phyloP scores from a whole-genome alignment of 2,113 vertebrate species.

The Lagenorhynchus albirostris region DNA sequence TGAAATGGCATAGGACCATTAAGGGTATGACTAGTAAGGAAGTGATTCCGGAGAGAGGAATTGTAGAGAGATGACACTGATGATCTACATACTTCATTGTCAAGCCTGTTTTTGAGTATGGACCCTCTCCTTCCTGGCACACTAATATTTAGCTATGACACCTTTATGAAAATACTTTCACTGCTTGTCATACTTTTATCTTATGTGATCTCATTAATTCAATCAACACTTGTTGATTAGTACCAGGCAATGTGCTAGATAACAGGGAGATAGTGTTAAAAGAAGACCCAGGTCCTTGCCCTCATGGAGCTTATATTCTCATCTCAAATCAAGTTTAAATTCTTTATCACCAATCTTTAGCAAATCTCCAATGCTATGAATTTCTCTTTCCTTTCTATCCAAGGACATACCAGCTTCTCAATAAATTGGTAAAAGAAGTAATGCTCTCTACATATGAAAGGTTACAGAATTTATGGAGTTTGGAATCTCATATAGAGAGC shows the following conservation, averaged over 20 bases:
- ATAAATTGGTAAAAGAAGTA: conserved; percentile 35
- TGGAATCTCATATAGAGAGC: conserved; percentile 63
- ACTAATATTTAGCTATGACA: background rate
- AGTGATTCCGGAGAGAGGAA: background rate
- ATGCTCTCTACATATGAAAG: conserved; percentile 58
- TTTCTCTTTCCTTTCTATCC: conserved; percentile 47
- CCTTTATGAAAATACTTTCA: background rate
- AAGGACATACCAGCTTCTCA: background rate
- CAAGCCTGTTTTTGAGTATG: background rate
- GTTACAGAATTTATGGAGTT: conserved; percentile 49
- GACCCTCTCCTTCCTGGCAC: background rate
- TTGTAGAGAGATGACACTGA: background rate
- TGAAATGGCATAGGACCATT: background rate
- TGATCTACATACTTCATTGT: background rate
- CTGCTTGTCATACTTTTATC: background rate
- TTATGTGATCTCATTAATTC: background rate
- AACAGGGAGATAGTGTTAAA: background rate
- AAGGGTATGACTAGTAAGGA: background rate
- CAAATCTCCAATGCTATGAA: conserved; percentile 28
- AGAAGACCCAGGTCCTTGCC: background rate
- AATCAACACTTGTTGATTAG: background rate
- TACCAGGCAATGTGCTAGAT: background rate
- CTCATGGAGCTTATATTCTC: background rate
- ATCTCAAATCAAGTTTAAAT: background rate
- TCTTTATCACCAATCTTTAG: background rate